Evolutionary conservation across 1,140 invertebrate species (phyloP), one percentile per base, ranked within the genome.

Genomic region (Amphibalanus amphitrite): DNA sequence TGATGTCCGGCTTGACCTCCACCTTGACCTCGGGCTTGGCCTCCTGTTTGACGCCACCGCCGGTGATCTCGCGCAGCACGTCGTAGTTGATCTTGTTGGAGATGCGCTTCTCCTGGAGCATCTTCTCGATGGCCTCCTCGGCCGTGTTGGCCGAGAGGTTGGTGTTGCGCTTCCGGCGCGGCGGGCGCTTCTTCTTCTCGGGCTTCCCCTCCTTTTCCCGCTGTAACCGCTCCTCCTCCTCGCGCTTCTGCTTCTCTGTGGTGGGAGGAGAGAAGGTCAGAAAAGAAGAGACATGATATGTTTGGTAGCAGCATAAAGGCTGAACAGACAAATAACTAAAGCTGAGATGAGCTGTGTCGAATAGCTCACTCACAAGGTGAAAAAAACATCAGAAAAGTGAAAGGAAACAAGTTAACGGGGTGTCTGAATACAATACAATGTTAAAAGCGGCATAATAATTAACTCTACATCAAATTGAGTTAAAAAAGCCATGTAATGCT

Each of bases 81-180:
- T 98, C 95, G 78, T 98, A 98, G 81, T 98, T 97, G 40, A 98
- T 97, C 85, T 98, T 98, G 8, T 86, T 88, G 0, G 95, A 97
- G 72, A 98, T 90, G 78, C 92, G 92, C 79, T 95, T 97, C 76
- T 96, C 93, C 75, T 93, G 89, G 13, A 97, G 80, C 86, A 97
- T 94, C 80, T 93, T 95, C 77, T 94, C 91, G 33, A 97, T 93
- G 0, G 93, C 94, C 82, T 97, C 93, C 1, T 88, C 84, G 25
- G 92, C 91, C n/a, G 87, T 90, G 72, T 87, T 90, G 0, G 91
- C 89, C 1, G 87, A 85, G 1, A 72, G 74, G 67, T 76, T 76
- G 28, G 71, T 74, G 79, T 81, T 77, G 81, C 77, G 79, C 83
- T 83, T 83, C 79, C 81, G 78, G 81, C 77, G 80, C 83, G 83